Conservation (phyloP, 2,113 vertebrate genomes). For the Nannospalax galili region DNA sequence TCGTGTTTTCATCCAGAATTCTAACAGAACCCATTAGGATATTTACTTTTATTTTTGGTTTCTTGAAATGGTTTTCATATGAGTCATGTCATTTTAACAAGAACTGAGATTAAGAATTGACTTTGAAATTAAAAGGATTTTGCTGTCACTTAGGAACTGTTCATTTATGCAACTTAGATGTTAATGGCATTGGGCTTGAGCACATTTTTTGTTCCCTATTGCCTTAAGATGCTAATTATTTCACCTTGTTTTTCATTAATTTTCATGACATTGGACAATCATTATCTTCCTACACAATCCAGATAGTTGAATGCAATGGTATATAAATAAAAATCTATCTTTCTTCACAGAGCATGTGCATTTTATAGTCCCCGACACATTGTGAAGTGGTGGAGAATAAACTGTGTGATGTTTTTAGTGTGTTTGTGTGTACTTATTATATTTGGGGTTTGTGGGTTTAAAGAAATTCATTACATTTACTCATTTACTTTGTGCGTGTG, state of each 20-base stretch:
- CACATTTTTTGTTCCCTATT: neutral
- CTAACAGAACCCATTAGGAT: neutral
- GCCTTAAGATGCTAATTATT: neutral
- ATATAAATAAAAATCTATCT: neutral
- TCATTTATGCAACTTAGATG: neutral
- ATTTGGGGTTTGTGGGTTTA: fast-evolving
- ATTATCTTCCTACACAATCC: too few relatives aligned
- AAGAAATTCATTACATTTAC: too few relatives aligned
- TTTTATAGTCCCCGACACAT: neutral
- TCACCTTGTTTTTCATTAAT: neutral
- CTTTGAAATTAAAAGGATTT: neutral
- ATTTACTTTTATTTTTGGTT: neutral
- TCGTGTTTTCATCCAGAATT: neutral
- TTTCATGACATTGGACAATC: neutral
- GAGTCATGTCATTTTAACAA: neutral
- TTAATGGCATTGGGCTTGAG: neutral
- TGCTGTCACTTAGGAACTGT: neutral
- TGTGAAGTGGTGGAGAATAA: neutral
- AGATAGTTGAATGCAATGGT: neutral
- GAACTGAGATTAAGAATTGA: neutral
- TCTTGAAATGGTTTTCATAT: neutral
- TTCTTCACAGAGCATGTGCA: neutral
- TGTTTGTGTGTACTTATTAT: neutral
- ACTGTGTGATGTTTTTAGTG: neutral
- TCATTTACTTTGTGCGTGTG: too few relatives aligned